These are phyloP conservation scores for Morpho helenor DNA, from an alignment of 2,888 invertebrate species.

Conservation along the genomic window DNA sequence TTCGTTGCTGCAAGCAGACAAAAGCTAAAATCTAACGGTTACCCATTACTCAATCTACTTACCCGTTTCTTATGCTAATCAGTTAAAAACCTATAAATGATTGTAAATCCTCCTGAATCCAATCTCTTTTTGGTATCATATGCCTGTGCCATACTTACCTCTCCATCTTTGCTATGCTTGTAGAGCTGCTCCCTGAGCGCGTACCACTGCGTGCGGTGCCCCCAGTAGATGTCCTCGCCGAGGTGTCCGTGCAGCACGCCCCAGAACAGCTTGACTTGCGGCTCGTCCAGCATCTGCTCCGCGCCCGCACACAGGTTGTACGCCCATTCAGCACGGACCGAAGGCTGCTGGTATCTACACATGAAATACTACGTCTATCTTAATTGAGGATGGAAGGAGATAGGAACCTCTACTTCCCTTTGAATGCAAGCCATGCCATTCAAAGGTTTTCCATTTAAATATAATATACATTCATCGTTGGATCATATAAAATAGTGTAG, in stretches of 20 bases:
- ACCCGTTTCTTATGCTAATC: too few relatives aligned
- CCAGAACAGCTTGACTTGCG: conserved; percentile 68
- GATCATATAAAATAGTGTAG: too few relatives aligned
- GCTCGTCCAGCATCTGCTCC: conserved; percentile 70
- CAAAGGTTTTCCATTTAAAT: too few relatives aligned
- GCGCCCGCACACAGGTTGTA: conserved; percentile 72
- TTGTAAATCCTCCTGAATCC: too few relatives aligned
- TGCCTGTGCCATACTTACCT: conserved; percentile 34
- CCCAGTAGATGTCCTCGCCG: conserved; percentile 64
- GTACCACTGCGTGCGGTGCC: conserved; percentile 54
- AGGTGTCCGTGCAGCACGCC: conserved; percentile 61
- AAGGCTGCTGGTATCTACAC: conserved; percentile 62
- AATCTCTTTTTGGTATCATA: neutral
- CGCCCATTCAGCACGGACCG: conserved; percentile 73
- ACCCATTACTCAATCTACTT: too few relatives aligned
- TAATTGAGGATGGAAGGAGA: neutral
- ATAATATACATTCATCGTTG: too few relatives aligned
- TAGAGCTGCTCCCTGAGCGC: conserved; percentile 47
- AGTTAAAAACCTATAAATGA: too few relatives aligned
- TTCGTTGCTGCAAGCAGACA: too few relatives aligned
- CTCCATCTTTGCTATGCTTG: conserved; percentile 43
- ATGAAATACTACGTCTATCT: neutral
- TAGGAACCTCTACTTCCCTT: too few relatives aligned
- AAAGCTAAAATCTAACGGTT: too few relatives aligned
- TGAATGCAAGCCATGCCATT: too few relatives aligned